Percentiles rank a stretch among this genome's conserved stretches.
Evolutionary conservation across 2,888 invertebrate genomes (phyloP).

Genomic region (Eristalis tenax): DNA sequence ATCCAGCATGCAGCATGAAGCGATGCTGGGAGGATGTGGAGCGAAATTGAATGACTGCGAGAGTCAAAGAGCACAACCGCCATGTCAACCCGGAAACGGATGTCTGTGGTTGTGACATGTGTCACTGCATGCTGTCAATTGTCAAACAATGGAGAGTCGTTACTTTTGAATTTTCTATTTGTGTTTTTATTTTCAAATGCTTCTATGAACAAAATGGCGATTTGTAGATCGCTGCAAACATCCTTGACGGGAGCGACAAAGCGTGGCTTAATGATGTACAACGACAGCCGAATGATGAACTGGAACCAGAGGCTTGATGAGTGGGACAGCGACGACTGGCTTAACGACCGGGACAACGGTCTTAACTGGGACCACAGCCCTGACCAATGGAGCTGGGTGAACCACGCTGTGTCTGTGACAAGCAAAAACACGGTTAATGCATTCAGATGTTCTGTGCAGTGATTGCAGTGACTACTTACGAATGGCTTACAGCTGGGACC

Average conservation of each 20-base stretch:
- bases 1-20: neutral
- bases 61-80: constrained; percentile 59
- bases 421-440: neutral
- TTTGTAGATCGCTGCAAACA: constrained; percentile 8
- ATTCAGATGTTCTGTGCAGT: neutral
- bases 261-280: constrained; percentile 77
- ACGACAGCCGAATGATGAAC: constrained; percentile 79
- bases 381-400: constrained; percentile 80
- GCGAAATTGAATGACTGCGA: constrained; percentile 60
- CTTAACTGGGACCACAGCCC: constrained; percentile 76
- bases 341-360: constrained; percentile 75
- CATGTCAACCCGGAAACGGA: constrained; percentile 62
- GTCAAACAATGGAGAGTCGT: constrained; percentile 47
- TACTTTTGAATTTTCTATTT: constrained; percentile 30
- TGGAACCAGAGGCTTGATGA: constrained; percentile 76
- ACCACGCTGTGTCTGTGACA: constrained; percentile 70
- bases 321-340: constrained; percentile 73
- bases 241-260: constrained; percentile 6
- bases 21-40: constrained; percentile 23
- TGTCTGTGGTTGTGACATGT: constrained; percentile 25
- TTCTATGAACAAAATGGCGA: constrained; percentile 40
- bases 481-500: constrained; percentile 72
- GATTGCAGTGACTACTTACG: constrained; percentile 39
- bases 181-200: constrained; percentile 12
- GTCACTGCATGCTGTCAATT: constrained; percentile 38